These are phyloP conservation scores for Trinorchestia longiramus DNA, from an alignment of 1,140 invertebrate species.

Conservation along the genomic window DNA sequence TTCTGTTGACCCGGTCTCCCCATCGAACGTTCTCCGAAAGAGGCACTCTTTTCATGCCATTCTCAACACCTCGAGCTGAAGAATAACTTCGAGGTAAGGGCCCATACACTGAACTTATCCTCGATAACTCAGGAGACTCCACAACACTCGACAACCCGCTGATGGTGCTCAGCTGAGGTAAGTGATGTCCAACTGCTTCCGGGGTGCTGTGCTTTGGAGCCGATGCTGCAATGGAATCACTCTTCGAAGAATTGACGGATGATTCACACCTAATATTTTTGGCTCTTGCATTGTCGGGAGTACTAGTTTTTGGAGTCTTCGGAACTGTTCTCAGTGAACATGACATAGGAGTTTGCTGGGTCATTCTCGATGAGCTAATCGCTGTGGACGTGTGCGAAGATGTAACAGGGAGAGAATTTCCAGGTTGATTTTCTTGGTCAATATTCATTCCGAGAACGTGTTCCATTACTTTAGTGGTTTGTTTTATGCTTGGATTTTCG, in stretches of 20 bases:
- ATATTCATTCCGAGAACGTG: neutral
- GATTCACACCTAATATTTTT: neutral
- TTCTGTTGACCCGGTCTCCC: conserved; percentile 25
- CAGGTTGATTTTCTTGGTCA: neutral
- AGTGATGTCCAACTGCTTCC: conserved; percentile 56
- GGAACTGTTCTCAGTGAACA: neutral
- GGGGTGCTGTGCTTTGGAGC: conserved; percentile 65
- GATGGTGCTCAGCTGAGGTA: conserved; percentile 63
- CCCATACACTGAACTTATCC: neutral
- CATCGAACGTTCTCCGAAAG: conserved; percentile 58
- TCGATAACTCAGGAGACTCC: conserved; percentile 57
- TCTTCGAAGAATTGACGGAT: neutral
- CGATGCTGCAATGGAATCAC: conserved; percentile 14
- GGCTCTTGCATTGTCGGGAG: conserved; percentile 41
- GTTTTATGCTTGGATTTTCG: neutral
- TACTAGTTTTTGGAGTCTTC: conserved; percentile 58
- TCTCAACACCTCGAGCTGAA: conserved; percentile 39
- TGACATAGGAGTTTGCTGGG: conserved; percentile 8
- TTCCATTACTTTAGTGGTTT: neutral
- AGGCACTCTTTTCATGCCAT: conserved; percentile 53
- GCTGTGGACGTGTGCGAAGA: neutral
- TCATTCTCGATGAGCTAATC: neutral
- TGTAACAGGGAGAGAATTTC: neutral
- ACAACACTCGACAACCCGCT: conserved; percentile 65
- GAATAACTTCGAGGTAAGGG: neutral